These are phyloP conservation scores for Notospermus geniculatus DNA, from an alignment of 1,140 invertebrate genomes.

Conservation along the genomic window DNA sequence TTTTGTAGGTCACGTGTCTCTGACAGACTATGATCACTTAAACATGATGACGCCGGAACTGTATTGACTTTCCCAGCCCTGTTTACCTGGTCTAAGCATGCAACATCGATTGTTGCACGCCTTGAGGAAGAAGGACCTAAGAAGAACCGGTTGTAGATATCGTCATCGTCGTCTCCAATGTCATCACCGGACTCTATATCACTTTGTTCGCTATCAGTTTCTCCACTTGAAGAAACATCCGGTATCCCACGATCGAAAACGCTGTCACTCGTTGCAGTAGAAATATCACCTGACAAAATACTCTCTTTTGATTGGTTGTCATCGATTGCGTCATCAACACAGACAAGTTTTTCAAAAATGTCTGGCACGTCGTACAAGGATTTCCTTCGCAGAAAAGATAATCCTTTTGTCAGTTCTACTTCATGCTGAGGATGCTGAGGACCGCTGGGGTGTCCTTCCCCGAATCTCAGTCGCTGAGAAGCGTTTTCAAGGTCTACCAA, in stretches of 20 bases:
- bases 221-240: neutral
- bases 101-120: conserved; percentile 1
- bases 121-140: neutral
- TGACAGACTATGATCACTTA: neutral
- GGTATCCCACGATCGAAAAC: neutral
- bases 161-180: neutral
- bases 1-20: too few species aligned
- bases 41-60: neutral
- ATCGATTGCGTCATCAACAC: neutral
- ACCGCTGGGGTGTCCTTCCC: too few species aligned
- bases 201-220: neutral
- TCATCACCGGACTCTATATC: neutral
- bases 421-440: too few species aligned
- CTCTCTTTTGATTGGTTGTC: too few species aligned
- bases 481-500: too few species aligned
- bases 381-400: neutral
- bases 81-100: neutral
- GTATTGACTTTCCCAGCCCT: neutral
- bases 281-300: neutral
- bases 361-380: neutral
- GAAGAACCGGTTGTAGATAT: neutral
- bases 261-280: neutral
- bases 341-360: conserved; percentile 1
- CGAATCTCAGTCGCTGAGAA: too few species aligned
- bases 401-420: too few species aligned